phyloP scores from a whole-genome alignment of 2,888 invertebrate species.

The Apocheima hispidaria region DNA sequence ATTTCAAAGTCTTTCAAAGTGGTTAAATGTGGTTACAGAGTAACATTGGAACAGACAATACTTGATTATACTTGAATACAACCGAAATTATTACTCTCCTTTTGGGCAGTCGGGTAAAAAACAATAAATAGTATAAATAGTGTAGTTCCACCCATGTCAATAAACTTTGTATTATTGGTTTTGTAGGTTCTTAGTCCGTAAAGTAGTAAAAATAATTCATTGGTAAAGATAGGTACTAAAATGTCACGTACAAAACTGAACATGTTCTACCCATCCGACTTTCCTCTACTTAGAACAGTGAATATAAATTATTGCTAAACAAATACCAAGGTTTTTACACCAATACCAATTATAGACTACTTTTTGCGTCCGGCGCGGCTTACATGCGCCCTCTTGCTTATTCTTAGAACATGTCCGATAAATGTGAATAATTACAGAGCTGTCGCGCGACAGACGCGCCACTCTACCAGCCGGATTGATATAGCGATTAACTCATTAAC shows the following conservation, averaged over 20 bases:
- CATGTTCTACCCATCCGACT: neutral
- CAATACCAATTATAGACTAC: slow-evolving; percentile 22
- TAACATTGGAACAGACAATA: too few species aligned
- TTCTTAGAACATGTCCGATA: slow-evolving; percentile 35
- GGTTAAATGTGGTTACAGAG: too few species aligned
- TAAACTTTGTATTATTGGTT: too few species aligned
- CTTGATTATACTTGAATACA: too few species aligned
- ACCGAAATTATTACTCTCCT: too few species aligned
- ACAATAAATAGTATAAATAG: too few species aligned
- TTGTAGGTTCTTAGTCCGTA: too few species aligned
- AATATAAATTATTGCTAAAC: slow-evolving; percentile 25
- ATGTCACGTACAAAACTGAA: neutral
- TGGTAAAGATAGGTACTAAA: neutral
- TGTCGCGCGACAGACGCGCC: slow-evolving; percentile 12
- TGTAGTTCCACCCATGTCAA: too few species aligned
- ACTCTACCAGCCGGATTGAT: neutral
- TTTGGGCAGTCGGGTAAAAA: too few species aligned
- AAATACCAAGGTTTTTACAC: slow-evolving; percentile 21
- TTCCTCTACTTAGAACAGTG: neutral
- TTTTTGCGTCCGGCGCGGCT: slow-evolving; percentile 36
- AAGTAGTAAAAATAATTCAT: too few species aligned
- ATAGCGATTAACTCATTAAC: slow-evolving; percentile 11
- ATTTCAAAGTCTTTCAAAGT: too few species aligned
- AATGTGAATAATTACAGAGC: slow-evolving; percentile 31
- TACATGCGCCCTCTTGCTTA: slow-evolving; percentile 20